Base-by-base conservation (phyloP, 2,888 invertebrate species). In the Eupsilia transversa region DNA sequence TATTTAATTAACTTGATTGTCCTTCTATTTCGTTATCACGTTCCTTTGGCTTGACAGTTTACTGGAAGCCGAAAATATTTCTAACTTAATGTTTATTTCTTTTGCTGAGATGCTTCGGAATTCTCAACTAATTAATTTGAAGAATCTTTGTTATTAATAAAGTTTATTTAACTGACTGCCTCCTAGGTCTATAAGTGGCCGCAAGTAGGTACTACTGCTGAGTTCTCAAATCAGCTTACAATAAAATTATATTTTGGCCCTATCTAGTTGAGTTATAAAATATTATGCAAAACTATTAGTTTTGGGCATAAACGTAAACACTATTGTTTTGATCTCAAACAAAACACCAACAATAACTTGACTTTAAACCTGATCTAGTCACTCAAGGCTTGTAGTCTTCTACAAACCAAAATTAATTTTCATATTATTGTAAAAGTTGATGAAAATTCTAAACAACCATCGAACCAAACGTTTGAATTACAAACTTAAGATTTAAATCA, bases 401-500 rank as follows among this genome's bases (percentile, higher is more conserved):
- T 35, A 27, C 33, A 41, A 80, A 63, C 1, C 6, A 27, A 80
- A 69, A 80, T 49, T 35, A 27, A 46, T 65, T 68, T 23, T 41
- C 14, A 49, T 56, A 23, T 56, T 5, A 73, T 35, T 66, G 6
- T 61, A 35, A 67, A 74, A 63, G 10, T 67, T 63, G 56, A 63
- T 67, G 35, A 65, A 49, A 69, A 80, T 80, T 69, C 60, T 38
- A 49, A 65, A 20, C 46, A 80, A 65, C 54, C 12, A 33, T 49
- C 9, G 6, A 41, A 33, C 63, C 27, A 73, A 68, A 60, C 33
- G 30, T 65, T 80, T 61, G 49, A 65, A 65, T 52, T 54, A 60
- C 30, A 69, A 79, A 80, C 54, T 81, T 81, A 60, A 74, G 66
- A 77, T 77, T 57, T 59, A 59, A 68, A 68, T 81, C 46, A 59